A percentile compares a stretch with the other conserved stretches of the same genome.
Evolutionary conservation across 2,113 vertebrate species (phyloP).

Genomic region (Campylomormyrus numenius): DNA sequence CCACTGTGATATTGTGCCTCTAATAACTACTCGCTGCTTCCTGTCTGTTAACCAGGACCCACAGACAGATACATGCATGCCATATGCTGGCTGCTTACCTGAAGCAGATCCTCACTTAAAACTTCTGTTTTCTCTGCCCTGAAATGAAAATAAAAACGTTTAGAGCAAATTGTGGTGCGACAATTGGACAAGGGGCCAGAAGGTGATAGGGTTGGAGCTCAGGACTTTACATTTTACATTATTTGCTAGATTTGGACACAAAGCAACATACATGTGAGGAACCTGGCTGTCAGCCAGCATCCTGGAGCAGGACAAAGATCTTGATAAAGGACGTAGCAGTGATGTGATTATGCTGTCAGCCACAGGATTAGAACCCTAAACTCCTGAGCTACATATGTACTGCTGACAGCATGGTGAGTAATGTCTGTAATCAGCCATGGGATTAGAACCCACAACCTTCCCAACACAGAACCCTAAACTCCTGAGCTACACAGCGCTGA

Average conservation of each 20-base stretch:
- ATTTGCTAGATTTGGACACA: neutral
- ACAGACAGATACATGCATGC: neutral
- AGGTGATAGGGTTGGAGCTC: neutral
- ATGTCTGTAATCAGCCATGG: too few species aligned
- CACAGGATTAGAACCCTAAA: neutral
- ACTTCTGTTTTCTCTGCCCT: conserved; percentile 98
- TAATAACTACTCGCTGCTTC: too few species aligned
- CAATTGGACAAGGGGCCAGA: neutral
- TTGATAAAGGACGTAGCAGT: neutral
- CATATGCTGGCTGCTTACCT: conserved; percentile 59
- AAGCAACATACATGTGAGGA: neutral
- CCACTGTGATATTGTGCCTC: too few species aligned
- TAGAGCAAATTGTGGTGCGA: neutral
- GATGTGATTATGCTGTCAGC: neutral
- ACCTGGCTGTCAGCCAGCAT: neutral
- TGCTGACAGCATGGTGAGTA: too few species aligned
- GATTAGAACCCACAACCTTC: too few species aligned
- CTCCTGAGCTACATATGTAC: too few species aligned
- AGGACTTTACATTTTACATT: neutral
- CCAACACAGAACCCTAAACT: neutral
- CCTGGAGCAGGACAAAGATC: neutral
- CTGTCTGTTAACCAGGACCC: neutral
- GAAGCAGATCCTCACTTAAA: conserved; percentile 86
- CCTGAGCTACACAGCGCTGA: neutral
- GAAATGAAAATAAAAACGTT: conserved; percentile 25